phyloP scores from a whole-genome alignment of 2,113 vertebrate genomes.

The Callocephalon fimbriatum region DNA sequence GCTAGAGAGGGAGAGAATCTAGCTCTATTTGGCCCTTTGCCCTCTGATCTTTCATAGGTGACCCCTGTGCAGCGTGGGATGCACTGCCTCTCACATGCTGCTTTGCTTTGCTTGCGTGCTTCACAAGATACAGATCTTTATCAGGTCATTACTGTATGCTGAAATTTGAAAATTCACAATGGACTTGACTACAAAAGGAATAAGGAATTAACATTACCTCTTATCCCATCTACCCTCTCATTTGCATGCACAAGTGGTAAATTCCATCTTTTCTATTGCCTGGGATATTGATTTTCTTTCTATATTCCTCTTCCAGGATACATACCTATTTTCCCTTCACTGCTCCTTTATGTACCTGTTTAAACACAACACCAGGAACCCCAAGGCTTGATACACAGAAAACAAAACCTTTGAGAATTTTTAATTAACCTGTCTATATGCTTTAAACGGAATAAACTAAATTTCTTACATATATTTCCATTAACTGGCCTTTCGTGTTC shows the following conservation, averaged over 20 bases:
- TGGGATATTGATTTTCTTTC: slow-evolving; percentile 55
- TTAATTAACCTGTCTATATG: slow-evolving; percentile 63
- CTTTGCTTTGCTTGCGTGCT: background rate
- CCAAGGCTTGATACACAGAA: slow-evolving; percentile 33
- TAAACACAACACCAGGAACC: slow-evolving; percentile 23
- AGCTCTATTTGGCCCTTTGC: background rate
- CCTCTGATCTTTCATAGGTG: background rate
- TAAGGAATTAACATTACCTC: background rate
- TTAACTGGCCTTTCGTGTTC: slow-evolving; percentile 53
- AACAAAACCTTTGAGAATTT: slow-evolving; percentile 56
- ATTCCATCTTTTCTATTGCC: slow-evolving; percentile 8
- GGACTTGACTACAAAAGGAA: background rate
- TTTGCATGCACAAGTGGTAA: slow-evolving; percentile 21
- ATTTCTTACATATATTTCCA: slow-evolving; percentile 52
- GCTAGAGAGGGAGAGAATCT: background rate
- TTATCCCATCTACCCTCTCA: background rate
- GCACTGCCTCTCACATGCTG: background rate
- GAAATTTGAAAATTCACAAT: background rate
- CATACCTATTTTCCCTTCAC: slow-evolving; percentile 19
- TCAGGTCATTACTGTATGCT: background rate
- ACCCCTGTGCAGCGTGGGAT: fast-evolving
- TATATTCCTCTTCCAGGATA: slow-evolving; percentile 14
- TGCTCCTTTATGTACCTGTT: slow-evolving; percentile 41
- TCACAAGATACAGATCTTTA: background rate
- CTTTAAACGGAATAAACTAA: slow-evolving; percentile 48